Conservation (phyloP, 2,888 invertebrate species). For the Agrotis puta region DNA sequence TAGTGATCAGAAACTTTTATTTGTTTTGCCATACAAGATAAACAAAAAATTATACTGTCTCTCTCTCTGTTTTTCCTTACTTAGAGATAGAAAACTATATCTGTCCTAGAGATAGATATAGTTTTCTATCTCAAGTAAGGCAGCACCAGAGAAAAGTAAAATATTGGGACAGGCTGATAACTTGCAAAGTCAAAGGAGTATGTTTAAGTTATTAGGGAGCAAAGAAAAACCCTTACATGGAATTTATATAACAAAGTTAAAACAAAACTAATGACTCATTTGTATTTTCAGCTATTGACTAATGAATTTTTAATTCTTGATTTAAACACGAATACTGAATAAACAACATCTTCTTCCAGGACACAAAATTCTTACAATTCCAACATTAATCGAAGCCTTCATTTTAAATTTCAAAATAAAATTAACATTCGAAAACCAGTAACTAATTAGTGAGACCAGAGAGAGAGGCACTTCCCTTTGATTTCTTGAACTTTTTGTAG, state of each 20-base stretch:
- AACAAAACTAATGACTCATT: slow-evolving; percentile 59
- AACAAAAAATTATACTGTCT: too few species aligned
- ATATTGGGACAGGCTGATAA: too few species aligned
- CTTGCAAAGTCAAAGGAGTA: neutral
- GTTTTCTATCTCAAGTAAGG: too few species aligned
- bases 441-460: slow-evolving; percentile 70
- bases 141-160: too few species aligned
- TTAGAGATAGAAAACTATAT: too few species aligned
- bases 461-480: slow-evolving; percentile 32
- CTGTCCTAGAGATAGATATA: too few species aligned
- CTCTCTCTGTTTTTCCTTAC: too few species aligned
- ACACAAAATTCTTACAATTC: slow-evolving; percentile 72
- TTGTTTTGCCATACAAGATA: too few species aligned
- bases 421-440: slow-evolving; percentile 61
- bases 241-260: slow-evolving; percentile 59
- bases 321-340: slow-evolving; percentile 69
- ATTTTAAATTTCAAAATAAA: slow-evolving; percentile 70
- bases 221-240: slow-evolving; percentile 41
- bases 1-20: too few species aligned
- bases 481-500: slow-evolving; percentile 55
- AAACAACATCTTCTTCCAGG: slow-evolving; percentile 67
- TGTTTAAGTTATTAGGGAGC: slow-evolving; percentile 25
- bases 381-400: slow-evolving; percentile 63
- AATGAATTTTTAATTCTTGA: slow-evolving; percentile 77
- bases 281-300: slow-evolving; percentile 67